Percentiles rank a stretch among this genome's conserved stretches.
Conservation (phyloP, 2,888 invertebrate genomes). For the Sminthurinus aureus region DNA sequence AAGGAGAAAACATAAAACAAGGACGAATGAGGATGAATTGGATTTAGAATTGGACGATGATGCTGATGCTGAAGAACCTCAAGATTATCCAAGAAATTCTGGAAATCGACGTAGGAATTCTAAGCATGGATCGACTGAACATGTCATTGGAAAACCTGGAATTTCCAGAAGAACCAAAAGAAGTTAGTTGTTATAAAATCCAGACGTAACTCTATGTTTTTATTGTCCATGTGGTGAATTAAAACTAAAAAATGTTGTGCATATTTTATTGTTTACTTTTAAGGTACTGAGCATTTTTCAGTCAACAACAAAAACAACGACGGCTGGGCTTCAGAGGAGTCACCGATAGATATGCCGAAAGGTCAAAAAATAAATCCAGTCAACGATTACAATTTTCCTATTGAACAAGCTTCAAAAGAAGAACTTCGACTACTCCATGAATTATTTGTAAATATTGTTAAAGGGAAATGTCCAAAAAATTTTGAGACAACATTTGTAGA, state of each 20-base stretch:
- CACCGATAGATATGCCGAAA: background rate
- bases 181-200: background rate
- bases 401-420: constrained; percentile 9
- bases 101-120: background rate
- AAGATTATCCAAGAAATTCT: too few species aligned
- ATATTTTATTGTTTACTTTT: background rate
- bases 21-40: too few species aligned
- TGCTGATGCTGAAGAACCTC: background rate
- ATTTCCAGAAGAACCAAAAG: background rate
- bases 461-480: constrained; percentile 12
- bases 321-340: background rate
- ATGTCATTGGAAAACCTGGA: background rate
- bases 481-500: background rate
- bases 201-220: too few species aligned
- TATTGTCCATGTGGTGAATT: too few species aligned
- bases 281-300: background rate
- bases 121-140: background rate
- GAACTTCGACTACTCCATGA: constrained; percentile 14
- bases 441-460: constrained; percentile 14
- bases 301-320: background rate
- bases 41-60: background rate
- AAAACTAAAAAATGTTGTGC: too few species aligned
- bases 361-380: background rate
- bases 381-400: background rate
- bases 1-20: too few species aligned